Base-by-base conservation (phyloP, 2,113 vertebrate species). In the Sinocyclocheilus rhinocerous region DNA sequence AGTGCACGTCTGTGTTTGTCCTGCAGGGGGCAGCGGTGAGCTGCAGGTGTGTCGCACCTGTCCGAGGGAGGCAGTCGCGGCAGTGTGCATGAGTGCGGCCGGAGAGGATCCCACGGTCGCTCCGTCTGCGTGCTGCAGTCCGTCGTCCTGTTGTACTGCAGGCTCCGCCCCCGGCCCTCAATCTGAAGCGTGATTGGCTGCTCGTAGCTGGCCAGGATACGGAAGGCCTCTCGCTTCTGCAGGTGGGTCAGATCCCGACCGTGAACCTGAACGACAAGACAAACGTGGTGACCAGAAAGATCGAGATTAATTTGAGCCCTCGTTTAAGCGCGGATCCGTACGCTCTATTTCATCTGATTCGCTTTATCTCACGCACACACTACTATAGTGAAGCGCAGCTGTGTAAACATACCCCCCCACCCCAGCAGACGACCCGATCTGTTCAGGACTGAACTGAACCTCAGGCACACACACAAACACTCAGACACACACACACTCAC, bases 141-240 rank as follows among this genome's bases (percentile, higher is more conserved):
- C 22, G 88, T 89, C 20, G 88, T 84, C 52, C 78, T 42, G 18
- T 88, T 85, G 26, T 88, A 81, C 86, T 89, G 90, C 59, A 89
- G 82, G 76, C 91, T 86, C 78, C 91, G 84, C 80, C 93, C 91
- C 57, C 93, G 93, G 18, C 91, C 91, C 84, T 95, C 94, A 18
- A 95, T 92, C 91, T 95, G 95, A 90, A 95, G 89, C 50, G 95
- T 95, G 92, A 95, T 94, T 89, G 94, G 94, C 88, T 90, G 94
- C 86, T 95, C 94, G 72, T 92, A 95, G 24, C 92, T 92, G 1
- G 94, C 92, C 76, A 95, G 91, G 75, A 95, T 95, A 57, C 93
- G 88, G 45, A 95, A 88, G 61, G 94, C 93, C 81, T 95, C 95
- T 4, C 90, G 92, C 55, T 95, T 94, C 89, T 92, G 94, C 75